Evolutionary conservation across 2,888 invertebrate species (phyloP), one percentile per base, ranked within the genome.

Genomic region (Parasteatoda lunata): DNA sequence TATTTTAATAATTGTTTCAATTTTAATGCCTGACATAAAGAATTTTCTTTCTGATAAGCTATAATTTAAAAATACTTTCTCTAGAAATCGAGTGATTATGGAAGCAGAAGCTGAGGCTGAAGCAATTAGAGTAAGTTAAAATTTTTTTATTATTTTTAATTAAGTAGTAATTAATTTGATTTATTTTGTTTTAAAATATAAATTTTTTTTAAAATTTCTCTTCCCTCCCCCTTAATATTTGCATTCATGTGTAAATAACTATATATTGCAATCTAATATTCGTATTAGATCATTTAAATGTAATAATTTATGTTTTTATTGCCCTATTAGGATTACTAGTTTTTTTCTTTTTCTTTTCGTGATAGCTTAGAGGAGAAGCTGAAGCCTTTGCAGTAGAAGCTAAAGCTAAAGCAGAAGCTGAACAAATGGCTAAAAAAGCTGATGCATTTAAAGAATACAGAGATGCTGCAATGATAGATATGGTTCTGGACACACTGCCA

Each of bases 391-490:
- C 98, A 52, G 96, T 98, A 91, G 95, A 96, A 90, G 97, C 97
- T 0, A 97, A 97, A 92, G 98, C 98, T 0, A 96, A 95, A 90
- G 98, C 98, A 2, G 98, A 99, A 91, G 97, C 98, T 0, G 97
- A 97, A 92, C 98, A 98, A 93, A 98, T 98, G 97, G 94, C 96
- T 1, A 97, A 97, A 93, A 99, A 98, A 91, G 98, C 98, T 0
- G 98, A 98, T 90, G 98, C 99, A 15, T 98, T 96, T 95, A 96
- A 96, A 91, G 97, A 98, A 91, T 99, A 98, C 92, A 96, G 97
- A 90, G 97, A 96, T 77, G 97, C 98, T 52, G 97, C 98, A 11
- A 96, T 97, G 95, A 95, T 97, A 86, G 98, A 98, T 91, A 98
- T 99, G 98, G 95, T 98, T 91, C 94, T 99, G 87, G 97, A 98